Conservation (phyloP, 2,797 vertebrate species). For the Sardinella longiceps region DNA sequence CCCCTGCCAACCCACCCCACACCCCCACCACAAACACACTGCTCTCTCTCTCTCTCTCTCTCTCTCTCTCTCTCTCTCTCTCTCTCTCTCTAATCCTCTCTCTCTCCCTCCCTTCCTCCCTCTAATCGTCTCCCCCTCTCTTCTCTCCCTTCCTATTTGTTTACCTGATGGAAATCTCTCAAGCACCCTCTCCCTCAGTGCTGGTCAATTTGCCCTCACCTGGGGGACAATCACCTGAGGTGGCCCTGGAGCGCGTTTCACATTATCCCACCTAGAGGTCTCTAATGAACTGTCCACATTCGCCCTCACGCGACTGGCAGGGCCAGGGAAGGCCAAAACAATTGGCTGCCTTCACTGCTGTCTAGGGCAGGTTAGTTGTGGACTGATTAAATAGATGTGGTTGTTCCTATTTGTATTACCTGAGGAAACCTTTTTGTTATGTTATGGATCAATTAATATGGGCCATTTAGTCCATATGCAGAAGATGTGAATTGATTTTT, state of each 20-base stretch:
- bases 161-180: slow-evolving; percentile 1
- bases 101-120: no score
- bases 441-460: neutral
- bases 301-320: neutral
- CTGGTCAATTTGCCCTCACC: neutral
- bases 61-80: neutral
- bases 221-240: neutral
- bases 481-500: neutral
- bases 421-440: neutral
- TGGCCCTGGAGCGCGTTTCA: neutral
- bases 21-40: no score
- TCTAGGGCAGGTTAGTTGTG: neutral
- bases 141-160: neutral
- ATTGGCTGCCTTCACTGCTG: neutral
- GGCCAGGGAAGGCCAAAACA: neutral
- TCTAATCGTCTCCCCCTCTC: no score
- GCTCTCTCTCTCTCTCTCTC: neutral
- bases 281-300: neutral
- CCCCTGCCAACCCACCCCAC: neutral
- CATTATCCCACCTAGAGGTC: neutral
- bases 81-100: no score
- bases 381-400: neutral
- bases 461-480: neutral
- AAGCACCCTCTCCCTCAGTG: neutral
- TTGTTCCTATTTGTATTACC: slow-evolving; percentile 19